Percentiles rank a stretch among this genome's conserved stretches.
Conservation (phyloP, 2,113 vertebrate species). For the Sciurus niger region DNA sequence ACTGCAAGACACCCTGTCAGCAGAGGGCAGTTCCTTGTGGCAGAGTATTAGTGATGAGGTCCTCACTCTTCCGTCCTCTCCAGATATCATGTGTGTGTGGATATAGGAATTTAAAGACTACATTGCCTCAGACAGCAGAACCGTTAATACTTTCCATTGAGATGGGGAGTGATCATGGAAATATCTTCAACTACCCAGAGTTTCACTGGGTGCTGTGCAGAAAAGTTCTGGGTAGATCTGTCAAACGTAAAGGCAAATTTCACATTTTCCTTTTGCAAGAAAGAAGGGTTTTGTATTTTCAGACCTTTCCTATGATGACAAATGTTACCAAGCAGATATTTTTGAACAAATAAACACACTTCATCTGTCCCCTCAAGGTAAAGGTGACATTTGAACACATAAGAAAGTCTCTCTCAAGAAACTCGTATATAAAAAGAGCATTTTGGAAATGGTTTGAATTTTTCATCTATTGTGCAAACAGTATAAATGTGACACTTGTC, state of each 20-base stretch:
- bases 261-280: conserved; percentile 35
- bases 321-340: conserved; percentile 66
- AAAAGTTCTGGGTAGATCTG: conserved; percentile 35
- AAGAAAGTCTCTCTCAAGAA: conserved; percentile 67
- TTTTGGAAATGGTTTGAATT: conserved; percentile 66
- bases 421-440: conserved; percentile 57
- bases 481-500: conserved; percentile 26
- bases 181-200: background rate
- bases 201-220: background rate
- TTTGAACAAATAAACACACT: conserved; percentile 60
- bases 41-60: accelerated
- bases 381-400: conserved; percentile 73
- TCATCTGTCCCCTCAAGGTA: conserved; percentile 70
- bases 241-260: conserved; percentile 40
- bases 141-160: background rate
- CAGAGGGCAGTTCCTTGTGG: background rate
- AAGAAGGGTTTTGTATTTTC: conserved; percentile 48
- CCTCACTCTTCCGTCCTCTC: background rate
- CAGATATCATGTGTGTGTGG: background rate
- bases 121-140: background rate
- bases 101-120: background rate
- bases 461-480: conserved; percentile 62
- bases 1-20: background rate
- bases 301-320: conserved; percentile 58
- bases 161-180: background rate